Base-by-base conservation (phyloP, 1,140 invertebrate genomes). In the Belonocnema kinseyi region DNA sequence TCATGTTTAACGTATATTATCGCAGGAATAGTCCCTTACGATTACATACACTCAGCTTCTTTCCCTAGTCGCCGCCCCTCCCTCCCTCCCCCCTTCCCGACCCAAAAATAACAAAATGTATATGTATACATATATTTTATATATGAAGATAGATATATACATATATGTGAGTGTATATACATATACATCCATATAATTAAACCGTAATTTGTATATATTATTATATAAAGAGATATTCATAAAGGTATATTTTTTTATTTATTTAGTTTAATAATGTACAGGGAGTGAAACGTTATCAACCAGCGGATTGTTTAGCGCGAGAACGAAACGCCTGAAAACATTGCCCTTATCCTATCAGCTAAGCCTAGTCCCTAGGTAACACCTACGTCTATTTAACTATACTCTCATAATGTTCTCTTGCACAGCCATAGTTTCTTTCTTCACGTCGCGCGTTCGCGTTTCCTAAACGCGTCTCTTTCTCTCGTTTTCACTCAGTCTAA, bases 401-500 rank as follows among this genome's bases (percentile, higher is more conserved):
- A 90, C 89, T 89, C 84, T 89, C 89, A 86, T 90, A 90, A 90
- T 90, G 86, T 90, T 90, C 86, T 88, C 89, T 88, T 91, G 90
- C 90, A 91, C 90, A 91, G 90, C 90, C 90, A 89, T 91, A 88
- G 88, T 90, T 91, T 86, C 85, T 86, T 89, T 80, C 85, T 88
- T 85, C 78, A 73, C 77, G 82, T 83, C 79, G 79, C 76, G 82
- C 75, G 73, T 72, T 77, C 78, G 66, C 72, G 58, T 77, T 51
- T 51, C 53, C 72, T 77, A 56, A 80, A 76, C 21, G 40, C 53
- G 74, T 21, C 19, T 54, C 75, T 76, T 26, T 74, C 14, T 81
- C 40, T 56, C 58, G 40, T 70, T 80, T 71, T 75, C 74, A 26
- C 26, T 16, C 26, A 50, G 51, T 73, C 50, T 33, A 50, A 46